Conservation (phyloP, 2,113 vertebrate genomes). For the Ageneiosus marmoratus region DNA sequence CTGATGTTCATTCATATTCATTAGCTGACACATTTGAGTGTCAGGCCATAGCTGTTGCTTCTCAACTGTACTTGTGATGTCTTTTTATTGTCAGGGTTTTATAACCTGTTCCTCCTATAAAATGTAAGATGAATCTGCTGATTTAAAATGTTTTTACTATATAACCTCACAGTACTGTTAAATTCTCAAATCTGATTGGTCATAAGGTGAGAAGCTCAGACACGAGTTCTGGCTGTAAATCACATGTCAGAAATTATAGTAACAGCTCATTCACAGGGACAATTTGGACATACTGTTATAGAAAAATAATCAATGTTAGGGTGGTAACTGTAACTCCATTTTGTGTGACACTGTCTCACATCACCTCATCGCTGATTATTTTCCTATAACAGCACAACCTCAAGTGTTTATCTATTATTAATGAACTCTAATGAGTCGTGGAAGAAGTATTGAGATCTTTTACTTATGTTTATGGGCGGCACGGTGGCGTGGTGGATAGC, state of each 20-base stretch:
- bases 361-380: not conserved
- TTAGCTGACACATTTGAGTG: not conserved
- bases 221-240: not conserved
- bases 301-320: not conserved
- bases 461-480: too few relatives aligned
- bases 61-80: not conserved
- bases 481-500: too few relatives aligned
- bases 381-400: not conserved
- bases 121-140: not conserved
- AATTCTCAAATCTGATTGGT: not conserved
- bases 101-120: not conserved
- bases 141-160: not conserved
- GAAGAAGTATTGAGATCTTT: too few relatives aligned
- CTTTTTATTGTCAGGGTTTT: not conserved
- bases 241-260: not conserved
- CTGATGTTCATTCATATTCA: not conserved
- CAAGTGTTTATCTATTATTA: not conserved
- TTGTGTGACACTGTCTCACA: not conserved
- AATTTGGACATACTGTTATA: not conserved
- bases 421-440: not conserved
- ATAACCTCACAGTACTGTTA: not conserved
- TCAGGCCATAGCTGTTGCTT: not conserved
- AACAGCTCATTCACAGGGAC: not conserved
- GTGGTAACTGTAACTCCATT: not conserved
- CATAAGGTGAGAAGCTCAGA: not conserved